These are phyloP conservation scores for Phaetusa simplex DNA, from an alignment of 2,113 vertebrate species.

Conservation along the genomic window DNA sequence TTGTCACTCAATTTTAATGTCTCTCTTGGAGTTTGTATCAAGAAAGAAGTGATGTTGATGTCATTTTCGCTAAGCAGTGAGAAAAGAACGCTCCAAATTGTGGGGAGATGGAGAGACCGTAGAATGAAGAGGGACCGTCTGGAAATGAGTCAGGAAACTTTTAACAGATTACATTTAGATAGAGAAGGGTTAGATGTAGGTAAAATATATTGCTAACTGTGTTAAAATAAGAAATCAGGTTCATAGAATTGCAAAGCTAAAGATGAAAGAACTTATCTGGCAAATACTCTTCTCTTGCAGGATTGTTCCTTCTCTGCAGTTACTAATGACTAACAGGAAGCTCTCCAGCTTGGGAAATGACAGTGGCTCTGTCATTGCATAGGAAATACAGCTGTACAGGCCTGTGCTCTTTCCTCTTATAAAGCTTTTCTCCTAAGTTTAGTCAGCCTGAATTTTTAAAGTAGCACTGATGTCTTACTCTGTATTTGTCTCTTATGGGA, in stretches of 20 bases:
- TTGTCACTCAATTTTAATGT: accelerated
- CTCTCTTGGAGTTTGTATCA: neutral
- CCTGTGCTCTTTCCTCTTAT: neutral
- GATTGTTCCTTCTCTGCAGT: neutral
- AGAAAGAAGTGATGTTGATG: neutral
- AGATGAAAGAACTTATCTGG: neutral
- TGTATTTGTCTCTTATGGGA: accelerated
- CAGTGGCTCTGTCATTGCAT: neutral
- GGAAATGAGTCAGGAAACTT: neutral
- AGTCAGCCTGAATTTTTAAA: accelerated
- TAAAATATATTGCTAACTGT: neutral
- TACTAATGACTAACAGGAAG: neutral
- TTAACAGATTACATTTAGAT: neutral
- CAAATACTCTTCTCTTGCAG: neutral
- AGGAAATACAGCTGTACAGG: neutral
- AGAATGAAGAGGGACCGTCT: neutral
- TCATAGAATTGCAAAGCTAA: neutral
- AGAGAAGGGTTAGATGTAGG: neutral
- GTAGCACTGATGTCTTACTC: neutral
- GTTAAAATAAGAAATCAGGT: neutral
- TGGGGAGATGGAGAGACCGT: neutral
- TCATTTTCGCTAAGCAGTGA: neutral
- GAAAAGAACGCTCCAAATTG: accelerated
- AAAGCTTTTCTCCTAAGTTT: neutral
- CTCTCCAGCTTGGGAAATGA: neutral